Conservation (phyloP, 2,113 vertebrate species). For the Cervus canadensis region DNA sequence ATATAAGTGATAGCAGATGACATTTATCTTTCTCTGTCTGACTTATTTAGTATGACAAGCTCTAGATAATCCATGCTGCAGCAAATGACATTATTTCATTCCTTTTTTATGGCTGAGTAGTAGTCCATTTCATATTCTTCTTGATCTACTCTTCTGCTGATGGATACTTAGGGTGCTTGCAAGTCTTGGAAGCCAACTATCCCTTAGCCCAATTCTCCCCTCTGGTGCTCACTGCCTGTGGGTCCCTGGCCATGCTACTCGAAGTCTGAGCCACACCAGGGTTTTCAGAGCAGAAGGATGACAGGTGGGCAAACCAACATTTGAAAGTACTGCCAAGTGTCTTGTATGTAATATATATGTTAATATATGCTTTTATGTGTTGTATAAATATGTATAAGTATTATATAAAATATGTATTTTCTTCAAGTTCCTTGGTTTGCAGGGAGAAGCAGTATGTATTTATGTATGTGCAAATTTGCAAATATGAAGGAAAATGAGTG, state of each 20-base stretch:
- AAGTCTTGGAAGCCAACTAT: neutral
- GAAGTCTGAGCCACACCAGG: neutral
- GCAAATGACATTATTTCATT: neutral
- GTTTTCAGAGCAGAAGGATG: neutral
- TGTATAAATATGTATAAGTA: neutral
- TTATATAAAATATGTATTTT: conserved; percentile 34
- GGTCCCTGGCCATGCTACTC: accelerated
- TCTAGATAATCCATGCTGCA: neutral
- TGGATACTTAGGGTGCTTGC: neutral
- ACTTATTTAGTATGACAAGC: neutral
- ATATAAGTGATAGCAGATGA: neutral
- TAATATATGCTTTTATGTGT: neutral
- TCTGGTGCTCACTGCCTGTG: neutral
- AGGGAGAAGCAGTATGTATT: neutral
- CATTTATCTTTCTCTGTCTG: neutral
- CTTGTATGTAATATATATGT: neutral
- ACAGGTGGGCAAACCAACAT: neutral
- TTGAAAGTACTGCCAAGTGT: neutral
- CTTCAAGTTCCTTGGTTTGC: conserved; percentile 18
- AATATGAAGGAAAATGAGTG: neutral
- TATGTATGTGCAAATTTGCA: neutral
- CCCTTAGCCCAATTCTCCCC: neutral
- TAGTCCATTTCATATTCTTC: neutral
- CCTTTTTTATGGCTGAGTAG: neutral
- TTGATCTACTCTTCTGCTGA: neutral